phyloP scores from a whole-genome alignment of 2,888 invertebrate genomes.

The Tachina fera region DNA sequence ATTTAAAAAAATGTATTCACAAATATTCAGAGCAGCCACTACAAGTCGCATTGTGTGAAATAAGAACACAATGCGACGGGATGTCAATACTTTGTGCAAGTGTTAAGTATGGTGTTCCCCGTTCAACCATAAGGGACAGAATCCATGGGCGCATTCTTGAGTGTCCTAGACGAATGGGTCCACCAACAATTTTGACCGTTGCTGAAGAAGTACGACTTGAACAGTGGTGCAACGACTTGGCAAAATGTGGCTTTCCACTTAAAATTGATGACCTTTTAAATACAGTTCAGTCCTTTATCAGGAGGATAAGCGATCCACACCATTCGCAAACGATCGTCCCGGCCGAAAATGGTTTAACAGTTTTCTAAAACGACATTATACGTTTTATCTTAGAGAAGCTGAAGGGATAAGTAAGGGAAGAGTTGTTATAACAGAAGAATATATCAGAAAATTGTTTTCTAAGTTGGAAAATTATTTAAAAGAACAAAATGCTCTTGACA shows the following conservation, averaged over 20 bases:
- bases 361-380: conserved; percentile 26
- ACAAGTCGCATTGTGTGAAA: conserved; percentile 1
- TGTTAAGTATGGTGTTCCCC: conserved; percentile 24
- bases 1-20: not conserved
- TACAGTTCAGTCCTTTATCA: not conserved
- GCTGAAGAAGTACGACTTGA: conserved; percentile 6
- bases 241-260: conserved; percentile 29
- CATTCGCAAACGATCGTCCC: conserved; percentile 24
- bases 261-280: conserved; percentile 1
- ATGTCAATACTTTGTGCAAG: conserved; percentile 15
- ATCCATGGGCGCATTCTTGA: too few species aligned
- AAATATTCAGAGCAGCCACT: conserved; percentile 9
- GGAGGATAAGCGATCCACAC: conserved; percentile 15
- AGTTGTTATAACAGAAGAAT: conserved; percentile 52
- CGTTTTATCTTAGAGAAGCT: conserved; percentile 24
- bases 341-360: conserved; percentile 39
- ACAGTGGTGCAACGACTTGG: conserved; percentile 16
- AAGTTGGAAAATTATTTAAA: not conserved
- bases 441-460: too few species aligned
- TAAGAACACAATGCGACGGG: not conserved
- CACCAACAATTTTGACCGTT: not conserved
- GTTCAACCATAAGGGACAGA: conserved; percentile 18
- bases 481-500: not conserved
- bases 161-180: conserved; percentile 24
- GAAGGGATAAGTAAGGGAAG: conserved; percentile 24